Evolutionary conservation across 2,888 invertebrate genomes (phyloP).

Genomic region (Cantharis lateralis): DNA sequence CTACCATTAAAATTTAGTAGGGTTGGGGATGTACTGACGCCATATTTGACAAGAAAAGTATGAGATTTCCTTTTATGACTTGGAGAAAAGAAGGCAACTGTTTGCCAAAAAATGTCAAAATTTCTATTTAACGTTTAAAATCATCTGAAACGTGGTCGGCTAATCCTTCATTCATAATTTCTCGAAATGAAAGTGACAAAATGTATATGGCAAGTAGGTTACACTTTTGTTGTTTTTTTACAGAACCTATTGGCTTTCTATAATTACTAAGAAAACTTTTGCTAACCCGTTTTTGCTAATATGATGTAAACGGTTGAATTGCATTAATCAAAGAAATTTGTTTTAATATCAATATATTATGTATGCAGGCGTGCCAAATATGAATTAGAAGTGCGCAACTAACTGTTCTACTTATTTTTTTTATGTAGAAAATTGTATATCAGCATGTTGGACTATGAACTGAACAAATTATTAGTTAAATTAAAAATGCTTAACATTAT

Average conservation of each 20-base stretch:
- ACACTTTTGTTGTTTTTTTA: slow-evolving; percentile 2
- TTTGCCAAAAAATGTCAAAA: background rate
- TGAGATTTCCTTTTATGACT: background rate
- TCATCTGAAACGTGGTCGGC: background rate
- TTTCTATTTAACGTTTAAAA: background rate
- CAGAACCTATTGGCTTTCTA: slow-evolving; percentile 2
- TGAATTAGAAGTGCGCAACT: slow-evolving; percentile 9
- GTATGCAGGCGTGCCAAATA: background rate
- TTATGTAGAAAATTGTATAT: slow-evolving; percentile 5
- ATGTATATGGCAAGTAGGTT: background rate
- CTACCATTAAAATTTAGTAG: background rate
- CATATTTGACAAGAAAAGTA: too few relatives aligned
- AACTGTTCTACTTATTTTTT: slow-evolving; percentile 19
- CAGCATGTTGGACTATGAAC: slow-evolving; percentile 4
- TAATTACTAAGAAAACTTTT: slow-evolving; percentile 4
- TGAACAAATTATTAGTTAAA: slow-evolving; percentile 13
- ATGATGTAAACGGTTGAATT: slow-evolving; percentile 3
- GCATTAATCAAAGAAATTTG: slow-evolving; percentile 3
- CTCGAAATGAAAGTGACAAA: slow-evolving; percentile 1
- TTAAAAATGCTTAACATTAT: slow-evolving; percentile 14
- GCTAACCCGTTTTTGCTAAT: slow-evolving; percentile 3
- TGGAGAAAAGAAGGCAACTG: background rate
- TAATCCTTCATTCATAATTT: background rate
- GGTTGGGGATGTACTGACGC: background rate
- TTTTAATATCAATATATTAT: background rate